These are phyloP conservation scores for Centroberyx gerrardi DNA, from an alignment of 2,797 vertebrate species.

Conservation along the genomic window DNA sequence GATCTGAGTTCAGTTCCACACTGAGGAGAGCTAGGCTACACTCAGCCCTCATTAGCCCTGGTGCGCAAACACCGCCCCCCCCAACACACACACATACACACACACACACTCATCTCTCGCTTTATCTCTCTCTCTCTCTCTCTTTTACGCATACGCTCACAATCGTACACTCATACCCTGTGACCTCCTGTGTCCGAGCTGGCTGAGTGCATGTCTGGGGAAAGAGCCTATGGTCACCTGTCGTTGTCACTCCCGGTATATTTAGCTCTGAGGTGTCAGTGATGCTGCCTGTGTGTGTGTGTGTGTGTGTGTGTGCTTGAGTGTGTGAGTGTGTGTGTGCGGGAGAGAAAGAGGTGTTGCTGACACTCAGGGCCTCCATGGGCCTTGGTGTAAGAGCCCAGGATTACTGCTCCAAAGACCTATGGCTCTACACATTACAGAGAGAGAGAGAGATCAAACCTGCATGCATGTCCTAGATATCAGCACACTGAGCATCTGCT, in stretches of 20 bases:
- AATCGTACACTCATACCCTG: slow-evolving; percentile 53
- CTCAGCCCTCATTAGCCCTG: slow-evolving; percentile 41
- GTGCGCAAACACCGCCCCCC: slow-evolving; percentile 44
- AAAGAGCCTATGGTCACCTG: slow-evolving; percentile 77
- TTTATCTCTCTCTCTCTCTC: slow-evolving; percentile 8
- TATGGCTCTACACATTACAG: slow-evolving; percentile 71
- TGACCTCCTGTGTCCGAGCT: slow-evolving; percentile 68
- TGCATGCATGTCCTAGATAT: slow-evolving; percentile 59
- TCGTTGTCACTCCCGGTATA: slow-evolving; percentile 78
- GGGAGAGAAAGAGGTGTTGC: slow-evolving; percentile 66
- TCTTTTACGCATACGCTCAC: slow-evolving; percentile 27
- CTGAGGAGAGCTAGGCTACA: slow-evolving; percentile 59
- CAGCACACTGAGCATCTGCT: slow-evolving; percentile 70
- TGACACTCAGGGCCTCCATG: slow-evolving; percentile 74
- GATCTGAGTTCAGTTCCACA: slow-evolving; percentile 70
- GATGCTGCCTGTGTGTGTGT: slow-evolving; percentile 58
- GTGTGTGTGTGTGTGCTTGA: slow-evolving; percentile 46
- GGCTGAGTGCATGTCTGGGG: slow-evolving; percentile 57
- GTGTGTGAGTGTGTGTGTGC: slow-evolving; percentile 25
- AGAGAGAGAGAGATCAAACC: slow-evolving; percentile 67
- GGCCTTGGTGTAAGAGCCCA: slow-evolving; percentile 62
- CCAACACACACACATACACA: slow-evolving; percentile 28
- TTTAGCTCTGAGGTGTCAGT: slow-evolving; percentile 82
- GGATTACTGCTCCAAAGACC: slow-evolving; percentile 71
- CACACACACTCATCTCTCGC: not conserved